Evolutionary conservation across 2,797 vertebrate genomes (phyloP).

Genomic region (Pelochelys cantorii): DNA sequence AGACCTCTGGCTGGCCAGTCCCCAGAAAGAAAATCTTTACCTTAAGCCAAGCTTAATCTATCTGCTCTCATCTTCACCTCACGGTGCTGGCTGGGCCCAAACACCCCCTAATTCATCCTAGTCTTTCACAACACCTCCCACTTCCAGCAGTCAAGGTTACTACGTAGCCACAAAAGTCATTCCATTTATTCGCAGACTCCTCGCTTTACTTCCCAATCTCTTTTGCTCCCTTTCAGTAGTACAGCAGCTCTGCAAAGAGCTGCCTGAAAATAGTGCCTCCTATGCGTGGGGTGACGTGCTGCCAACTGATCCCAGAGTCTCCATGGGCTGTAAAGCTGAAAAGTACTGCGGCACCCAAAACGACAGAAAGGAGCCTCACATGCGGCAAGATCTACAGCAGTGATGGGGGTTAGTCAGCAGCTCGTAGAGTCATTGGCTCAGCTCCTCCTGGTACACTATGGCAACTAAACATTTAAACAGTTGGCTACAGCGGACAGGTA

Average conservation of each 20-base stretch:
- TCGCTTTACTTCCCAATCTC: slow-evolving; percentile 72
- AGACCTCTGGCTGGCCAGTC: slow-evolving; percentile 72
- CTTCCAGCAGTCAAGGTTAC: slow-evolving; percentile 56
- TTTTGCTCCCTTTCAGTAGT: slow-evolving; percentile 81
- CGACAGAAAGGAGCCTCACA: slow-evolving; percentile 75
- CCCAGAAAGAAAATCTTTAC: slow-evolving; percentile 57
- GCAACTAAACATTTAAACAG: slow-evolving; percentile 82
- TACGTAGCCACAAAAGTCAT: slow-evolving; percentile 66
- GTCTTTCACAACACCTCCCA: slow-evolving; percentile 48
- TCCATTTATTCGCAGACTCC: slow-evolving; percentile 63
- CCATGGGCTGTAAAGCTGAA: slow-evolving; percentile 75
- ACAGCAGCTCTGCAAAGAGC: slow-evolving; percentile 75
- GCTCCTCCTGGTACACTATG: slow-evolving; percentile 80
- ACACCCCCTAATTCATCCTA: slow-evolving; percentile 3
- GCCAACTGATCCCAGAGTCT: slow-evolving; percentile 72
- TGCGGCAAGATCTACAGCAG: slow-evolving; percentile 81
- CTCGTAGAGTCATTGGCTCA: slow-evolving; percentile 79
- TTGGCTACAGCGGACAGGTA: slow-evolving; percentile 81
- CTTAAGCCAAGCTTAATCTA: slow-evolving; percentile 66
- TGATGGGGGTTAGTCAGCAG: slow-evolving; percentile 79
- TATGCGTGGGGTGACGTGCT: slow-evolving; percentile 62
- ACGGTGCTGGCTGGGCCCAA: slow-evolving; percentile 1
- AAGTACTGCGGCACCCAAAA: slow-evolving; percentile 80
- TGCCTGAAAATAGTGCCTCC: slow-evolving; percentile 76
- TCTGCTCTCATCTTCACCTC: slow-evolving; percentile 34